Percentiles rank a stretch among this genome's conserved stretches.
Conservation (phyloP, 2,888 invertebrate species). For the Dyspetes luteomarginatus region DNA sequence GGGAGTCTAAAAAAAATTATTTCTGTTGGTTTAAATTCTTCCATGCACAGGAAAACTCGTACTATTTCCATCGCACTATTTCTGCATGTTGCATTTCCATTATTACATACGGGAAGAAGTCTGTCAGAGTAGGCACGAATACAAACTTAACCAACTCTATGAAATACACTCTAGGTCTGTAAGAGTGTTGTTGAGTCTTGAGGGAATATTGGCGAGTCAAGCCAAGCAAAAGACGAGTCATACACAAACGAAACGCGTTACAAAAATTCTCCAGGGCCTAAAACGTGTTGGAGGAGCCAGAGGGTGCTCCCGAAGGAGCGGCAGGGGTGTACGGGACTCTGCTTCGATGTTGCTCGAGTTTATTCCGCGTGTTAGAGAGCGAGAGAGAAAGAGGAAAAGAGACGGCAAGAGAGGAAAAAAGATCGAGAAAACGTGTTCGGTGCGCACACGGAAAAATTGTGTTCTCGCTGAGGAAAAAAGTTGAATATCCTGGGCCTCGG, state of each 20-base stretch:
- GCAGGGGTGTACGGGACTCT: slow-evolving; percentile 57
- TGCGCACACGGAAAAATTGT: slow-evolving; percentile 64
- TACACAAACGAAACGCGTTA: slow-evolving; percentile 22
- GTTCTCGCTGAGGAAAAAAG: slow-evolving; percentile 74
- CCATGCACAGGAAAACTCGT: neutral
- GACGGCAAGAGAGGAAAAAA: slow-evolving; percentile 13
- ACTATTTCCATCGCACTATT: neutral
- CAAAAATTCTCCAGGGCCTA: slow-evolving; percentile 22
- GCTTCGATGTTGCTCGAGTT: slow-evolving; percentile 22
- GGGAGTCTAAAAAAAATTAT: no score
- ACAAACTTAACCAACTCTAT: slow-evolving; percentile 42
- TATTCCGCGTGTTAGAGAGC: neutral
- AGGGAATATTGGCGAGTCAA: slow-evolving; percentile 9
- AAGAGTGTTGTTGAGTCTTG: neutral
- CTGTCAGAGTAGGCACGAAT: neutral
- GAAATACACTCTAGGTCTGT: neutral
- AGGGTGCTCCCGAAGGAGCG: slow-evolving; percentile 22
- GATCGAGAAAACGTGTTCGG: slow-evolving; percentile 34
- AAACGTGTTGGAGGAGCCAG: slow-evolving; percentile 1
- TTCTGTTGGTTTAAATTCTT: no score
- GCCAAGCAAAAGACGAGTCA: neutral
- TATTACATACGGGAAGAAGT: neutral
- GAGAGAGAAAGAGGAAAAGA: slow-evolving; percentile 6
- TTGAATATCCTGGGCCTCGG: slow-evolving; percentile 74
- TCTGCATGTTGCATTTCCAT: slow-evolving; percentile 2